Conservation (phyloP, 2,888 invertebrate species). For the Acanthosepion lycidas region DNA sequence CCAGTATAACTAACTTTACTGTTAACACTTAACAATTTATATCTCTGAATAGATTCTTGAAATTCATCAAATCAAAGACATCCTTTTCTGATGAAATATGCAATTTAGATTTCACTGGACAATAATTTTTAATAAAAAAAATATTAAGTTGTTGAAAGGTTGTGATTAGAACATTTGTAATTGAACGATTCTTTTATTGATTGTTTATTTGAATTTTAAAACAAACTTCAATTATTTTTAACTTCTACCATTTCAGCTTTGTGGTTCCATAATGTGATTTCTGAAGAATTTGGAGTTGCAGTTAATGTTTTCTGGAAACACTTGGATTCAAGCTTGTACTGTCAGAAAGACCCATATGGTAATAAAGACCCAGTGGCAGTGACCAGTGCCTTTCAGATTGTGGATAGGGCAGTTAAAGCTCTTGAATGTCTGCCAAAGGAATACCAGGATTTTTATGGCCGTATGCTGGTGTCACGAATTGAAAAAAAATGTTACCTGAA, state of each 20-base stretch:
- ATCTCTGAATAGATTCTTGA: too few relatives aligned
- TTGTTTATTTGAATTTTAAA: not conserved
- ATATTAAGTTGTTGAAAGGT: too few relatives aligned
- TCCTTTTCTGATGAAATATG: too few relatives aligned
- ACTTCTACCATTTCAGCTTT: conserved; percentile 73
- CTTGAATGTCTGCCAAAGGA: conserved; percentile 75
- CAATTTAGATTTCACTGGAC: too few relatives aligned
- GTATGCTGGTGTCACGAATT: conserved; percentile 73
- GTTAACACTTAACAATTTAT: too few relatives aligned
- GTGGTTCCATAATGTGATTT: conserved; percentile 79
- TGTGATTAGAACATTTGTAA: too few relatives aligned
- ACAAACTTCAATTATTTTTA: not conserved
- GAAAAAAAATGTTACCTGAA: conserved; percentile 60
- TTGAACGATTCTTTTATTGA: not conserved
- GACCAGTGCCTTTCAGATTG: conserved; percentile 74
- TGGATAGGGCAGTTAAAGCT: conserved; percentile 76
- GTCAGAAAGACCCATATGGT: conserved; percentile 78
- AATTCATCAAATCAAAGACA: too few relatives aligned
- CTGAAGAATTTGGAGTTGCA: conserved; percentile 76
- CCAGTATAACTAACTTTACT: too few relatives aligned
- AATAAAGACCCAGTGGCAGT: conserved; percentile 78
- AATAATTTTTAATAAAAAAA: too few relatives aligned
- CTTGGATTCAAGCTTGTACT: conserved; percentile 75
- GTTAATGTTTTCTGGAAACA: conserved; percentile 79
- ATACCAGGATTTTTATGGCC: conserved; percentile 77